These are phyloP conservation scores for Stylophora pistillata DNA, from an alignment of 64 coral and sea anemone genomes.

Conservation along the genomic window DNA sequence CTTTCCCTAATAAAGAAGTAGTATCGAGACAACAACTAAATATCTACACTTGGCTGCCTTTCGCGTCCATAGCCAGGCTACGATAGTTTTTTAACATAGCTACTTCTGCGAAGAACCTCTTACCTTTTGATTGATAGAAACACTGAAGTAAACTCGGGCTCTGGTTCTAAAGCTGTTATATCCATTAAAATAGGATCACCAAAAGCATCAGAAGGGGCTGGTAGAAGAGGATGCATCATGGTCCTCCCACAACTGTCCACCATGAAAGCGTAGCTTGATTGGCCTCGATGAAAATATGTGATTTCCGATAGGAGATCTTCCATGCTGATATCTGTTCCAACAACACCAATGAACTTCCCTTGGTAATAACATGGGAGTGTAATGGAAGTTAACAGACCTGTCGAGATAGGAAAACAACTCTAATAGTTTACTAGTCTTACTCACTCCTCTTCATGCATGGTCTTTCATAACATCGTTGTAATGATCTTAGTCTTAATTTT, in stretches of 20 bases:
- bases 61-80: too few relatives aligned
- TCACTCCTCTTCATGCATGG: too few relatives aligned
- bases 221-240: conserved; percentile 75
- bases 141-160: conserved; percentile 13
- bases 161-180: conserved; percentile 60
- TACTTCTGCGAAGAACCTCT: neutral
- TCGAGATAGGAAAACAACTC: neutral
- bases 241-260: conserved; percentile 61
- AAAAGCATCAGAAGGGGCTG: conserved; percentile 46
- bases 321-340: conserved; percentile 59
- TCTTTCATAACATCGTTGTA: too few relatives aligned
- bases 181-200: conserved; percentile 63
- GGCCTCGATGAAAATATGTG: conserved; percentile 68
- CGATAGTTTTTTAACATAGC: too few relatives aligned
- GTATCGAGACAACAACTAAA: too few relatives aligned
- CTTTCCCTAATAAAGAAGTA: too few relatives aligned
- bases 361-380: conserved; percentile 59
- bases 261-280: conserved; percentile 58
- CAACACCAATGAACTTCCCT: conserved; percentile 68
- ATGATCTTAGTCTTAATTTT: too few relatives aligned
- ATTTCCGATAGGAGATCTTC: conserved; percentile 59
- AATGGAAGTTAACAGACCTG: conserved; percentile 60
- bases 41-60: too few relatives aligned
- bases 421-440: too few relatives aligned
- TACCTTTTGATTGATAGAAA: conserved; percentile 49